Conservation (phyloP, 2,113 vertebrate genomes). For the Microcebus lehilahytsara region DNA sequence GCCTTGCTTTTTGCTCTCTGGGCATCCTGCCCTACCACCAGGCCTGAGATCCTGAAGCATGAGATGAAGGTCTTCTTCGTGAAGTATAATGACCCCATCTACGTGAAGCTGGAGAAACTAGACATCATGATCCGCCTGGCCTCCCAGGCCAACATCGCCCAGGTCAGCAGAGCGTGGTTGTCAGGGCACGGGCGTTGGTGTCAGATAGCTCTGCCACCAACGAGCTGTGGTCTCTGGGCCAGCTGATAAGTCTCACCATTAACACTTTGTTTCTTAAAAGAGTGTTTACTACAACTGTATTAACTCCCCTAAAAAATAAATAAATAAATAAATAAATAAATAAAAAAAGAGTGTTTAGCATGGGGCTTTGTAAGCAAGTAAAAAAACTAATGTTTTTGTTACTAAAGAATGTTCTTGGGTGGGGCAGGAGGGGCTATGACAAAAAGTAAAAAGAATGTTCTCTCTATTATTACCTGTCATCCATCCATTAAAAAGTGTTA, state of each 20-base stretch:
- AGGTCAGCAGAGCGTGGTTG: slow-evolving; percentile 84
- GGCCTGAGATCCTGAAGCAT: slow-evolving; percentile 97
- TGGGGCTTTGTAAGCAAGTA: not conserved
- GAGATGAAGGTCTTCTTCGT: slow-evolving; percentile 99
- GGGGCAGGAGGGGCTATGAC: too few relatives aligned
- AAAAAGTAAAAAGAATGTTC: not conserved
- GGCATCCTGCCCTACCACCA: slow-evolving; percentile 60
- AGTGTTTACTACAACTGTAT: too few relatives aligned
- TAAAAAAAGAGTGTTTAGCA: not conserved
- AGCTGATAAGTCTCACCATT: not conserved
- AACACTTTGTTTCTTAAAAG: not conserved
- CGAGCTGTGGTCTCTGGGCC: not conserved
- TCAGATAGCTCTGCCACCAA: not conserved
- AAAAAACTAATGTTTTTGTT: not conserved
- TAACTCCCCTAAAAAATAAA: too few relatives aligned
- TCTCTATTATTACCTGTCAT: not conserved
- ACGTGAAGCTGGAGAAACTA: slow-evolving; percentile 98
- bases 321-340: too few relatives aligned
- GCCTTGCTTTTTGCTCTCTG: not conserved
- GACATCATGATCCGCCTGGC: slow-evolving; percentile 99
- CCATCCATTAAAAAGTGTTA: not conserved
- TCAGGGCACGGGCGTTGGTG: not conserved
- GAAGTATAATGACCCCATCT: slow-evolving; percentile 99
- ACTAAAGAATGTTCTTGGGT: not conserved
- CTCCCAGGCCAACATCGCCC: slow-evolving; percentile 98